Base-by-base conservation (phyloP, 2,797 vertebrate genomes). In the Sebastes minor region DNA sequence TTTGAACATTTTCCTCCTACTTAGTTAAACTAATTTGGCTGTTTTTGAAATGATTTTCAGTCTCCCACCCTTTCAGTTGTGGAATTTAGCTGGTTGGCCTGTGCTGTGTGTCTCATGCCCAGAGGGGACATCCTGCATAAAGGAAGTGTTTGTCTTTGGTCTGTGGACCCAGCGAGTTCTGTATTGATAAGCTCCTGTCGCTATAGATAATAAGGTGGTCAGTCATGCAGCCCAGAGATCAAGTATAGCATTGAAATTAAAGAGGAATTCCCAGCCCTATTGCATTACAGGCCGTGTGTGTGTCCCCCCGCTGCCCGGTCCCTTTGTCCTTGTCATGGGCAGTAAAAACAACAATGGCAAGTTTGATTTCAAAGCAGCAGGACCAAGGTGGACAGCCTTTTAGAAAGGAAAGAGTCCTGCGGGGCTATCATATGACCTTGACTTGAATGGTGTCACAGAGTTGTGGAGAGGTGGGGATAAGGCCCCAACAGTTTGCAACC, bases 171-270 rank as follows among this genome's bases (percentile, higher is more conserved):
- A 82, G 91, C 86, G 85, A 62, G 52, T 95, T 93, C 82, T 93
- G 89, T 84, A 86, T 93, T 85, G 95, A 96, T 95, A 95, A 96
- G 94, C 94, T 90, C 91, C 94, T 95, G 94, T 95, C 95, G 88
- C 91, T 95, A 96, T 95, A 96, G 94, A 95, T 97, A 97, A 97
- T 97, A 96, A 97, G 95, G 94, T 95, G 96, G 94, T 97, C 97
- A 97, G 96, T 96, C 96, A 97, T 96, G 97, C 97, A 97, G 94
- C 95, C 87, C 74, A 94, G 95, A 96, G 97, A 97, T 98, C 96
- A 94, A 96, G 94, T 97, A 97, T 96, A 96, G 96, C 96, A 95
- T 95, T 93, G 96, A 97, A 97, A 97, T 95, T 93, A 92, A 95
- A 94, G 93, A 95, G 90, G 93, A 95, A 96, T 97, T 97, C 96